A percentile compares a stretch with the other conserved stretches of the same genome.
phyloP scores from a whole-genome alignment of 53 echinoderm and acorn worm genomes.

The Echinometra lucunter region DNA sequence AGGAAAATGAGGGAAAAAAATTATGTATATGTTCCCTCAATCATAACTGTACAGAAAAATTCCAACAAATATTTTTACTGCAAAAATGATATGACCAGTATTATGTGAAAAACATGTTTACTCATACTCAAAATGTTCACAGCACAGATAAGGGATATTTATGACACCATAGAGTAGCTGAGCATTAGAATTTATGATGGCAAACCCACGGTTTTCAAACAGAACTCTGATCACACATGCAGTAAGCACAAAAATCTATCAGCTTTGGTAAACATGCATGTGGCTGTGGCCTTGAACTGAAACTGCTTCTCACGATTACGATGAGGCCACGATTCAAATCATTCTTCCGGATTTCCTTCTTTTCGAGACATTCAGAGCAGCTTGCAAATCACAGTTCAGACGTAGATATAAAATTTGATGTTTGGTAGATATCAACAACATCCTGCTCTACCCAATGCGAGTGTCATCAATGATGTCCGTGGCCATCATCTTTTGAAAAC shows the following conservation, averaged over 20 bases:
- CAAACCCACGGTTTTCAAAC: neutral
- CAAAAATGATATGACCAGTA: neutral
- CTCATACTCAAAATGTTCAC: neutral
- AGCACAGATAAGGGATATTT: neutral
- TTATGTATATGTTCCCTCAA: neutral
- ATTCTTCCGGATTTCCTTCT: neutral
- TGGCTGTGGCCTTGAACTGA: neutral
- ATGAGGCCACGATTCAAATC: neutral
- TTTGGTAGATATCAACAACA: neutral
- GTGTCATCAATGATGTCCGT: constrained; percentile 79
- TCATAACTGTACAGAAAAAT: neutral
- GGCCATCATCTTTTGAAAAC: constrained; percentile 73
- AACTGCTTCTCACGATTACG: neutral
- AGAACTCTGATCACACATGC: neutral
- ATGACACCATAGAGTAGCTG: neutral
- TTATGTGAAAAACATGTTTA: neutral
- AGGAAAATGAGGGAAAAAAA: too few species aligned
- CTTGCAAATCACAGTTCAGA: constrained; percentile 63
- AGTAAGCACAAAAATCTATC: neutral
- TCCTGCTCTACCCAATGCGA: constrained; percentile 52
- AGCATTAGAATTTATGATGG: neutral
- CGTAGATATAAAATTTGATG: neutral
- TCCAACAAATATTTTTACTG: neutral
- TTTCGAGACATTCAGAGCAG: neutral
- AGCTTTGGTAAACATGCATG: neutral